Percentiles rank a stretch among this genome's conserved stretches.
These are phyloP conservation scores for Arrhamphus sclerolepis DNA, from an alignment of 2,797 vertebrate genomes.

Conservation along the genomic window DNA sequence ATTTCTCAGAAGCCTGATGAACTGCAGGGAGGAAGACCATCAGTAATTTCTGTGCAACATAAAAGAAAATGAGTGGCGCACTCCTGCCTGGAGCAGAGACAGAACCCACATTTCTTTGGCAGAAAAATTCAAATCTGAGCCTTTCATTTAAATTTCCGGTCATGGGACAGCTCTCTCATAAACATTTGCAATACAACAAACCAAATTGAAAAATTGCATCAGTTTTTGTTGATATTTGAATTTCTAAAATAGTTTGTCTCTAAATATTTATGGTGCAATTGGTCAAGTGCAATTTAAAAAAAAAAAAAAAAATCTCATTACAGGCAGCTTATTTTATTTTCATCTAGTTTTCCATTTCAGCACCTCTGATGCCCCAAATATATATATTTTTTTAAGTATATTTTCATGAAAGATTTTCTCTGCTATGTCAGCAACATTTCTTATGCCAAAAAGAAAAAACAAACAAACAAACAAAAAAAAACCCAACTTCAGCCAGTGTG, in stretches of 20 bases:
- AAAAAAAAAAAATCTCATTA: not conserved
- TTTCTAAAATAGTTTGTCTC: constrained; percentile 11
- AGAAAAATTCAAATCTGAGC: constrained; percentile 45
- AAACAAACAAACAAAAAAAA: too few species aligned
- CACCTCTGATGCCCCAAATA: too few species aligned
- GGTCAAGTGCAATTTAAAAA: too few species aligned
- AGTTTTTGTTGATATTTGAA: constrained; percentile 9
- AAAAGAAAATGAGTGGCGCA: constrained; percentile 34
- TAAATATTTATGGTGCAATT: constrained; percentile 6
- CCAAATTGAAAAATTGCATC: not conserved
- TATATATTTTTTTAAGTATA: too few species aligned
- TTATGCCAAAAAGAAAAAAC: constrained; percentile 2
- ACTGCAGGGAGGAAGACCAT: constrained; percentile 53
- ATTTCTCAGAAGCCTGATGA: constrained; percentile 48
- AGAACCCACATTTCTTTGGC: constrained; percentile 35
- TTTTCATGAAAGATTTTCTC: constrained; percentile 1
- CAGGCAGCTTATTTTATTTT: constrained; percentile 13
- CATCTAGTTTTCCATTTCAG: constrained; percentile 10
- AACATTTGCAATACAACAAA: constrained; percentile 28
- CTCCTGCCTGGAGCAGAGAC: constrained; percentile 33
- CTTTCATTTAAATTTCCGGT: constrained; percentile 37
- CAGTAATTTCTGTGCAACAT: constrained; percentile 48
- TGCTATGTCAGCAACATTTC: constrained; percentile 4
- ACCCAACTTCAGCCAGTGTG: not conserved
- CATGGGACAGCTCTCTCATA: constrained; percentile 3